A percentile compares a stretch with the other conserved stretches of the same genome.
Evolutionary conservation across 2,113 vertebrate species (phyloP).

Genomic region (Strigops habroptila): DNA sequence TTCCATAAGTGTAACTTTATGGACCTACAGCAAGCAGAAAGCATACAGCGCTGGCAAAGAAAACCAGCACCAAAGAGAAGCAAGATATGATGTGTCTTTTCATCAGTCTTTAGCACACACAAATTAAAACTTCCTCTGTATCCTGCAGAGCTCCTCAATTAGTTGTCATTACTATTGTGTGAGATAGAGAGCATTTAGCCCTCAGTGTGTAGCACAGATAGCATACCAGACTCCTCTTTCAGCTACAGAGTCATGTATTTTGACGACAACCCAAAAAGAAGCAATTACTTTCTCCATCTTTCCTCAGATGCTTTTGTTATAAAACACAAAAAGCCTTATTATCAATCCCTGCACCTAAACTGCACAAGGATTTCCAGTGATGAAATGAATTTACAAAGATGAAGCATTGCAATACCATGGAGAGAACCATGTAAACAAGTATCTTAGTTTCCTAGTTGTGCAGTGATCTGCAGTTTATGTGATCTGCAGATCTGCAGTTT

Average conservation of each 20-base stretch:
- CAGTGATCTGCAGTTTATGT: not conserved
- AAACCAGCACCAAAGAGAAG: not conserved
- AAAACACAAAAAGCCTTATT: slow-evolving; percentile 41
- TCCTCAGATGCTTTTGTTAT: slow-evolving; percentile 38
- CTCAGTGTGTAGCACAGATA: slow-evolving; percentile 29
- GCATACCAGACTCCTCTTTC: slow-evolving; percentile 12
- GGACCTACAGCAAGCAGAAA: not conserved
- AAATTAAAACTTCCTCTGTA: slow-evolving; percentile 53
- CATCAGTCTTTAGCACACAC: not conserved
- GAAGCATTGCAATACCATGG: not conserved
- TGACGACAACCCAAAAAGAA: slow-evolving; percentile 45
- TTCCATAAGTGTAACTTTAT: not conserved
- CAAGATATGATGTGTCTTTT: not conserved
- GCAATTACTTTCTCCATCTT: slow-evolving; percentile 51
- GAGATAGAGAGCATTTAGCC: slow-evolving; percentile 32
- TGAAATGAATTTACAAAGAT: slow-evolving; percentile 16
- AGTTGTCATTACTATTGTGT: slow-evolving; percentile 32
- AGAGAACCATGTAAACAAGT: not conserved
- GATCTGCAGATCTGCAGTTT: not conserved
- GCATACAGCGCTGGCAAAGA: not conserved
- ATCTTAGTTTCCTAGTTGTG: not conserved
- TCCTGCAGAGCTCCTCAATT: slow-evolving; percentile 47
- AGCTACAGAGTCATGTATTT: slow-evolving; percentile 26
- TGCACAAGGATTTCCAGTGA: not conserved
- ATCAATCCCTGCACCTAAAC: slow-evolving; percentile 11